Base-by-base conservation (phyloP, 1,140 invertebrate species). In the Drosophila varians region DNA sequence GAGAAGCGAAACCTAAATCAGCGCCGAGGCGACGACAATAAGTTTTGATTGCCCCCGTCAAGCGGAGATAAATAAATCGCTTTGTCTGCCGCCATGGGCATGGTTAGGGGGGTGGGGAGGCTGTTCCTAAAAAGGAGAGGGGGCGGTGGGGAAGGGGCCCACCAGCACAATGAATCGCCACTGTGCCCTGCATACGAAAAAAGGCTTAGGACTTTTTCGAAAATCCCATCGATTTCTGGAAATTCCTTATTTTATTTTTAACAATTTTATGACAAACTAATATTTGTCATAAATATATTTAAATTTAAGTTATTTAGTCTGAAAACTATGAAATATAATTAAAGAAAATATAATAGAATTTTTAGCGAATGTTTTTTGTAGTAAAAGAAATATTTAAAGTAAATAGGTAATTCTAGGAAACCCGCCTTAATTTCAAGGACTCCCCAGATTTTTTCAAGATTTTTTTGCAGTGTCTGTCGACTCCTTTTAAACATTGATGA, bases 11-110 rank as follows among this genome's bases (percentile, higher is more conserved):
- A 25, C 54, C 54, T 45, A 62, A 62, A 38, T 60, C 40, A 64
- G 23, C 60, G 34, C 51, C 47, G 60, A 28, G 69, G 64, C 75
- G 62, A 68, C 75, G 79, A 84, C 79, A 84, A 84, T 84, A 84
- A 86, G 80, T 84, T 86, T 86, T 84, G 79, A 84, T 84, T 84
- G 79, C 65, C 79, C 38, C 53, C 66, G 53, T 49, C 64, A 69
- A 28, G 16, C 62, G 52, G 65, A 56, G 68, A 71, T 57, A 70
- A 71, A 71, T 58, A 48, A 71, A 71, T 45, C 54, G 68, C 66
- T 71, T 71, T 71, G 66, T 71, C 53, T 71, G 53, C 12, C 40
- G 26, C 26, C 28, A 43, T 2, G 2, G 43, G 11, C n/a, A 19
- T 7, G 18, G 4, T 9, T 8, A n/a, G 23, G 12, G 11, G 42